Conservation (phyloP, 2,888 invertebrate genomes). For the Zeuzera pyrina region DNA sequence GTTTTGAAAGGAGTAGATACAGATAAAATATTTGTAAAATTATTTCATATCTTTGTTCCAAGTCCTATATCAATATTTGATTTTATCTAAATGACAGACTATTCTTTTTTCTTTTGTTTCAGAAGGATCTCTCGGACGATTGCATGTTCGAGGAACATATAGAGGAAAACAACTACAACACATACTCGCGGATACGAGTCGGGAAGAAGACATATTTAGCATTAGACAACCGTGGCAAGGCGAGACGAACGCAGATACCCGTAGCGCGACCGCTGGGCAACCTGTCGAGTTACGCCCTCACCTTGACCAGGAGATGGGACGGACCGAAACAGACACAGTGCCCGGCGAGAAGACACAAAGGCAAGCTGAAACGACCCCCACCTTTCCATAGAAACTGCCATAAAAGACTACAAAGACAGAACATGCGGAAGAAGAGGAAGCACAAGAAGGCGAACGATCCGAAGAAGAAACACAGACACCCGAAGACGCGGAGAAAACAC, state of each 20-base stretch:
- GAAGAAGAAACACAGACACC: constrained; percentile 67
- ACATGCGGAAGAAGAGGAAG: constrained; percentile 56
- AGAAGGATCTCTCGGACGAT: constrained; percentile 87
- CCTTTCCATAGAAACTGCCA: constrained; percentile 56
- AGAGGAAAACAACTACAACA: constrained; percentile 89
- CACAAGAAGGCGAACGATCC: constrained; percentile 65
- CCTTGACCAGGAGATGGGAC: constrained; percentile 57
- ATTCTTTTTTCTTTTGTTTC: constrained; percentile 70
- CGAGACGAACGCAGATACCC: constrained; percentile 81
- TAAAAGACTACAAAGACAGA: constrained; percentile 61
- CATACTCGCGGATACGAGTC: constrained; percentile 81
- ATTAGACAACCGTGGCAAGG: constrained; percentile 80
- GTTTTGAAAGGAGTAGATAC: no score
- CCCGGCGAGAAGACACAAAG: constrained; percentile 52
- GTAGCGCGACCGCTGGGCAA: constrained; percentile 79
- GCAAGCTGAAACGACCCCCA: constrained; percentile 57
- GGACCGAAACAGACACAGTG: constrained; percentile 46
- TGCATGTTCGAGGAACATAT: constrained; percentile 91
- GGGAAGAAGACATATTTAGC: constrained; percentile 83
- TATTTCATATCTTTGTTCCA: no score
- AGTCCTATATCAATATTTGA: no score
- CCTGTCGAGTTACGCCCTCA: constrained; percentile 82
- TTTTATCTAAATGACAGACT: no score
- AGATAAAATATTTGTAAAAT: no score
- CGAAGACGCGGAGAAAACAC: constrained; percentile 69